Base-by-base conservation (phyloP, 2,113 vertebrate species). In the Calyptomena viridis region DNA sequence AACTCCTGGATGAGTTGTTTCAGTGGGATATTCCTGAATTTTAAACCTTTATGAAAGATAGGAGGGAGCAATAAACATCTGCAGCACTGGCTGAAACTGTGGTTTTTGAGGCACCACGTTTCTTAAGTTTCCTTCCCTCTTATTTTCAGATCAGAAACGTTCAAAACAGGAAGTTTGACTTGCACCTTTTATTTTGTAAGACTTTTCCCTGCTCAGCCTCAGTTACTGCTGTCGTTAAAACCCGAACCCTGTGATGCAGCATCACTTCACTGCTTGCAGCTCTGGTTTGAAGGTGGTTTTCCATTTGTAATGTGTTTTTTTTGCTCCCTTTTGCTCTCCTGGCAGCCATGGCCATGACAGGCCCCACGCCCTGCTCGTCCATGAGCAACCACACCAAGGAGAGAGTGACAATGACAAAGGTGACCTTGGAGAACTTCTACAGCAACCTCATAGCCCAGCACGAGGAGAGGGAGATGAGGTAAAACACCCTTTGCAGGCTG, bases 321-420 rank as follows among this genome's bases (percentile, higher is more conserved):
- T 56, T 23, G 63, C 44, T 81, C 49, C 35, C 12, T 63, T 62
- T 46, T 39, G 10, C 84, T 74, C 64, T 89, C 90, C 87, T 91
- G 59, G 87, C 74, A 98, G 99, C 98, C 98, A 99, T 99, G 99
- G 99, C 99, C 64, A 99, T 99, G 99, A 99, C 99, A 1, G 98
- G 99, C 77, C 99, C 99, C 22, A 99, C 98, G 42, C 98, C 99
- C 4, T 99, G 98, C 94, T 98, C 99, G 2, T 98, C 99, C 58
- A 99, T 99, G 99, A 99, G 99, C 93, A 99, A 99, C 91, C 99
- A 99, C 97, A 99, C 99, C 75, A 99, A 99, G 97, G 99, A 99
- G 95, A 96, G 99, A 35, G 99, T 99, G 80, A 99, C 99, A 2
- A 99, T 99, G 99, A 99, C 99, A 75, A 99, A 99, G 97, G 99